Evolutionary conservation across 2,888 invertebrate genomes (phyloP).

Genomic region (Tenthredo scrophulariae): DNA sequence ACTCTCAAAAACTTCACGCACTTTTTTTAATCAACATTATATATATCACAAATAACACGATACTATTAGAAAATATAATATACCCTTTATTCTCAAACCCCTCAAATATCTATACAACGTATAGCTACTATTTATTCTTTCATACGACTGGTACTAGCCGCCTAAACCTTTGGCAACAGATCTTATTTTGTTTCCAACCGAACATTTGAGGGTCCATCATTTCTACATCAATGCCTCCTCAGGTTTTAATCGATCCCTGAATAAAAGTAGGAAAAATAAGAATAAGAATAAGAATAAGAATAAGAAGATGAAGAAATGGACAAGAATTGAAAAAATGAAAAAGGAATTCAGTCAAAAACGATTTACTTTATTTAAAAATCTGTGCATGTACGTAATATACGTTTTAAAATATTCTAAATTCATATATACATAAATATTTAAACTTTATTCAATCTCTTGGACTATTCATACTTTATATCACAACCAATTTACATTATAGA

Average conservation of each 20-base stretch:
- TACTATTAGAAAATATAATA: conserved; percentile 11
- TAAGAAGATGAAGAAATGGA: not conserved
- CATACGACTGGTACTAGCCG: conserved; percentile 40
- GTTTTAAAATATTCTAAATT: no score
- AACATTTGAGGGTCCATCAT: conserved; percentile 52
- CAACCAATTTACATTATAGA: not conserved
- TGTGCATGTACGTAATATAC: no score
- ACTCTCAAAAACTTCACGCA: not conserved
- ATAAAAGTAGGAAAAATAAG: not conserved
- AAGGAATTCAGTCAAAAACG: not conserved
- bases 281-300: no score
- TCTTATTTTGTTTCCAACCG: conserved; percentile 58
- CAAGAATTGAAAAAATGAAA: not conserved
- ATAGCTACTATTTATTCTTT: conserved; percentile 38
- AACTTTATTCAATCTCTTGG: not conserved
- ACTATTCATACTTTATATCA: conserved; percentile 2
- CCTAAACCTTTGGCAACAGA: conserved; percentile 58
- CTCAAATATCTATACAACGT: not conserved
- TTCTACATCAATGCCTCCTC: not conserved
- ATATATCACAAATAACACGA: not conserved
- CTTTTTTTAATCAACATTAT: not conserved
- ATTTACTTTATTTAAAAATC: not conserved
- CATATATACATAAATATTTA: not conserved
- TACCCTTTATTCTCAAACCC: not conserved
- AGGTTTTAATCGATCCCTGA: not conserved